phyloP scores from a whole-genome alignment of 2,888 invertebrate genomes.

The Aspidiotus rigidus region DNA sequence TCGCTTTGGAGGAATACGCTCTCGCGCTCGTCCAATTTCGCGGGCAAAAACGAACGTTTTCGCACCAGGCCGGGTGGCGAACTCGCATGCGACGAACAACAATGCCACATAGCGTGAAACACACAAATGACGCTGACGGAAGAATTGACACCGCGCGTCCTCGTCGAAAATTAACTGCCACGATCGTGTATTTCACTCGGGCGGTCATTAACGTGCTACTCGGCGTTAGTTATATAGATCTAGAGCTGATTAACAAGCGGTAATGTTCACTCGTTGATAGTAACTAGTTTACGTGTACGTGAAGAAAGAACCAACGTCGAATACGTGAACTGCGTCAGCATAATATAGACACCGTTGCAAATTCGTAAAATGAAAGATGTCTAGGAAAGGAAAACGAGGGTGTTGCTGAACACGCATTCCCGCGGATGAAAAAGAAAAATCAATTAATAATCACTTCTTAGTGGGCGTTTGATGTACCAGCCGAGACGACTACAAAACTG shows the following conservation, averaged over 20 bases:
- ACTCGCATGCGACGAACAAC: conserved; percentile 1
- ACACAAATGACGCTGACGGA: not conserved
- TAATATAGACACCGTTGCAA: not conserved
- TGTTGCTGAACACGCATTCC: not conserved
- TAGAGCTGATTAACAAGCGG: too few species aligned
- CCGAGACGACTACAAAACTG: not conserved
- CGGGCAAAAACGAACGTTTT: not conserved
- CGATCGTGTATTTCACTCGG: conserved; percentile 1
- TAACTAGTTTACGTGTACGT: too few species aligned
- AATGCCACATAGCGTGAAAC: not conserved
- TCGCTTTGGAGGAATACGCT: not conserved
- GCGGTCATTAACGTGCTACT: conserved; percentile 3
- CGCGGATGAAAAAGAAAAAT: not conserved
- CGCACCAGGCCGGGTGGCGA: too few species aligned
- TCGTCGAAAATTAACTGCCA: not conserved
- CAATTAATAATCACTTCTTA: not conserved
- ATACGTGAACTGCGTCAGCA: too few species aligned
- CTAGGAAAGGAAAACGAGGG: not conserved
- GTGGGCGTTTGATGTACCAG: not conserved
- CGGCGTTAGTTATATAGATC: too few species aligned
- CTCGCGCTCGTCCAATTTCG: not conserved
- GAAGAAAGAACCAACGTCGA: too few species aligned
- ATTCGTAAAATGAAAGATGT: not conserved
- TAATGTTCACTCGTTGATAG: too few species aligned
- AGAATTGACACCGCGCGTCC: conserved; percentile 2